A percentile compares a stretch with the other conserved stretches of the same genome.
Conservation (phyloP, 1,140 invertebrate species). For the Myzus persicae region DNA sequence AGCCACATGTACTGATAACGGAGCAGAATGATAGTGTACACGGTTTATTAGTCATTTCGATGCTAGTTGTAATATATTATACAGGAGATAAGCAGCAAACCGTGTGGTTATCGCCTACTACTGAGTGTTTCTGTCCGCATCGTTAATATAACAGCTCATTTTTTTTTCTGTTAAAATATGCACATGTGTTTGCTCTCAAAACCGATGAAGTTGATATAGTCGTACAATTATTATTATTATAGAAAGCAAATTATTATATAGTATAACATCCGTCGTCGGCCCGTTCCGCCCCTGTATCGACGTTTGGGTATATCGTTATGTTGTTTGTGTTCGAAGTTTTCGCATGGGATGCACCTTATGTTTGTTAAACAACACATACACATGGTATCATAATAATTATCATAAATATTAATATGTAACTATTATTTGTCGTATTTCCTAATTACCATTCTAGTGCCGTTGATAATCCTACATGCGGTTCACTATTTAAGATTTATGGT, state of each 20-base stretch:
- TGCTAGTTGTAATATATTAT: not conserved
- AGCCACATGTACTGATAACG: not conserved
- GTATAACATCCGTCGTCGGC: not conserved
- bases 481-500: not conserved
- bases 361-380: not conserved
- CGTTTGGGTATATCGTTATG: not conserved
- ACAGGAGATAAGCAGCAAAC: not conserved
- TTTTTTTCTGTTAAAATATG: not conserved
- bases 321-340: conserved; percentile 3
- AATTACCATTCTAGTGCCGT: not conserved
- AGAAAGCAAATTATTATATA: not conserved
- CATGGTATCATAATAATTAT: not conserved
- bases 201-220: not conserved
- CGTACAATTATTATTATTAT: not conserved
- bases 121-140: not conserved
- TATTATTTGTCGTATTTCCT: not conserved
- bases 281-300: not conserved
- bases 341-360: not conserved
- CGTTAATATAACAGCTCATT: not conserved
- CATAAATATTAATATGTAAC: conserved; percentile 7
- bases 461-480: not conserved
- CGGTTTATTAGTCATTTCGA: not conserved
- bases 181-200: not conserved
- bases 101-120: not conserved
- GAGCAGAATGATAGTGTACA: not conserved